Evolutionary conservation across 2,888 invertebrate genomes (phyloP).

Genomic region (Didymodactylos carnosus): DNA sequence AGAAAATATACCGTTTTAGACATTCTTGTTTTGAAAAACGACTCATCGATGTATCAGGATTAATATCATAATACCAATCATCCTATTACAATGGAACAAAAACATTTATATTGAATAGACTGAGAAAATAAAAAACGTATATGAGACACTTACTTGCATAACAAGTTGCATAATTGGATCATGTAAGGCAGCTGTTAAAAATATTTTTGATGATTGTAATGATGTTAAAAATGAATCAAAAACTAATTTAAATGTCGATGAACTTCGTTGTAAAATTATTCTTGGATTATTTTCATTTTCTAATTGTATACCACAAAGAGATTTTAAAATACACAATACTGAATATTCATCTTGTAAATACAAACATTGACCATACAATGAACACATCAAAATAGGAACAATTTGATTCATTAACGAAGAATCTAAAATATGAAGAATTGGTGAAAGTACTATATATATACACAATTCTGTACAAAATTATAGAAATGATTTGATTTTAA

Average conservation of each 20-base stretch:
- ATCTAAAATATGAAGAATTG: no score
- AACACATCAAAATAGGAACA: conserved; percentile 43
- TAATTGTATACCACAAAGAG: conserved; percentile 51
- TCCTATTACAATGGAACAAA: conserved; percentile 40
- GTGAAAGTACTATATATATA: no score
- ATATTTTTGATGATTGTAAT: conserved; percentile 42
- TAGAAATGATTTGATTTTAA: no score
- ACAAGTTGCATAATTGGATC: conserved; percentile 70
- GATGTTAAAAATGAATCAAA: conserved; percentile 57
- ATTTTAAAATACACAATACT: conserved; percentile 27
- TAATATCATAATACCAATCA: conserved; percentile 72
- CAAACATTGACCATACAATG: conserved; percentile 53
- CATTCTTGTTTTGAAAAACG: conserved; percentile 46
- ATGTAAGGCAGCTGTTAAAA: conserved; percentile 72
- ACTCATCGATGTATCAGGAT: conserved; percentile 55
- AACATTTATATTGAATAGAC: background rate
- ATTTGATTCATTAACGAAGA: conserved; percentile 34
- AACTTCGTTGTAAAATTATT: conserved; percentile 55
- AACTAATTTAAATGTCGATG: conserved; percentile 59
- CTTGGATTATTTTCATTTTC: conserved; percentile 45
- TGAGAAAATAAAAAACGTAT: background rate
- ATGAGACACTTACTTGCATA: conserved; percentile 40
- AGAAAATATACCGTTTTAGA: conserved; percentile 31
- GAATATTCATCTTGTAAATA: conserved; percentile 51
- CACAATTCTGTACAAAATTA: no score